A percentile compares a stretch with the other conserved stretches of the same genome.
phyloP scores from a whole-genome alignment of 2,797 vertebrate species.

The Hirundo rustica region DNA sequence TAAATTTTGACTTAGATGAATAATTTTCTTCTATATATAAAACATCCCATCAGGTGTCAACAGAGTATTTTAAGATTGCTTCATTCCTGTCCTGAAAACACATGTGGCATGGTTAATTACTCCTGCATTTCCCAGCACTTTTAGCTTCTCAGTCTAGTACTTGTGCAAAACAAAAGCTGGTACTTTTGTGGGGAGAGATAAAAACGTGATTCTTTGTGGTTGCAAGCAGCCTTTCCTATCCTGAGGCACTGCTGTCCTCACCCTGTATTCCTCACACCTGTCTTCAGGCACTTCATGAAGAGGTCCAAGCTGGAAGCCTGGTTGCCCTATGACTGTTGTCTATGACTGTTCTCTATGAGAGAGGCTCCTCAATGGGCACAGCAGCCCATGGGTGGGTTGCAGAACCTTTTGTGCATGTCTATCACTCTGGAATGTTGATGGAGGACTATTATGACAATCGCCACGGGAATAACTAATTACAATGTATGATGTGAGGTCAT shows the following conservation, averaged over 20 bases:
- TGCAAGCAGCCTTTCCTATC: neutral
- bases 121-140: neutral
- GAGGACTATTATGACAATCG: neutral
- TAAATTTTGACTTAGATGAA: neutral
- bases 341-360: too few species aligned
- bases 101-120: neutral
- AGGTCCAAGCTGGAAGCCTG: neutral
- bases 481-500: neutral
- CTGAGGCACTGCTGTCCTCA: neutral
- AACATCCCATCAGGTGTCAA: neutral
- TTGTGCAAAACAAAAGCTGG: neutral
- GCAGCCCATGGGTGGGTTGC: neutral
- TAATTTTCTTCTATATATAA: neutral
- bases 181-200: neutral
- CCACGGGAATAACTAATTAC: neutral
- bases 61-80: neutral
- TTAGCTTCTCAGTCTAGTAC: neutral
- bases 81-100: neutral
- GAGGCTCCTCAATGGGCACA: neutral
- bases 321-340: neutral
- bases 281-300: neutral
- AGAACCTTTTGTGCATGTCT: neutral
- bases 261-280: neutral
- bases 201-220: neutral
- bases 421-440: neutral